Evolutionary conservation across 2,888 invertebrate genomes (phyloP).

Genomic region (Poecilus cupreus): DNA sequence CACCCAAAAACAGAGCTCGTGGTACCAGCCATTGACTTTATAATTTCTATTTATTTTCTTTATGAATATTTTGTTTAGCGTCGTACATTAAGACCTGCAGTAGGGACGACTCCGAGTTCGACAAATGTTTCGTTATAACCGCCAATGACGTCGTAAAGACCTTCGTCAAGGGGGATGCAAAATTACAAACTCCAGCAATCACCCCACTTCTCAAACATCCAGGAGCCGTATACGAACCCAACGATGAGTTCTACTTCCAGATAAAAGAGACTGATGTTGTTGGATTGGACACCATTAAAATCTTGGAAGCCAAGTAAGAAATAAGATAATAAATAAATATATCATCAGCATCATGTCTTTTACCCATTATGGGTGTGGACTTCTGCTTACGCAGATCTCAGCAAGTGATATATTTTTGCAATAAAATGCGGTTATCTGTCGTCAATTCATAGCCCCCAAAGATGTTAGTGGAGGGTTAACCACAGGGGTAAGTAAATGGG

Average conservation of each 20-base stretch:
- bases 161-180: not conserved
- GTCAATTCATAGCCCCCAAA: no score
- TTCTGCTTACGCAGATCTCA: no score
- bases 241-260: constrained; percentile 17
- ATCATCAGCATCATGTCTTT: no score
- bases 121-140: not conserved
- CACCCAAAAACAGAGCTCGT: no score
- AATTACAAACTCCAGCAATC: not conserved
- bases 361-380: no score
- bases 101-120: not conserved
- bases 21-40: no score
- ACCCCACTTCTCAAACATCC: not conserved
- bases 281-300: not conserved
- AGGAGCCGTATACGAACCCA: not conserved
- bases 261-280: not conserved
- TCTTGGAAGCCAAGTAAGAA: constrained; percentile 16
- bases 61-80: not conserved
- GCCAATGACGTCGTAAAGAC: not conserved
- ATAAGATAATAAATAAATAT: no score
- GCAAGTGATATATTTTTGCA: no score
- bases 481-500: no score
- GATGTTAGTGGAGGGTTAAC: no score
- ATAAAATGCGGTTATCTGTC: no score
- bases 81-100: not conserved
- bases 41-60: constrained; percentile 5